These are phyloP conservation scores for Melipona bicolor DNA, from an alignment of 2,888 invertebrate genomes.

Conservation along the genomic window DNA sequence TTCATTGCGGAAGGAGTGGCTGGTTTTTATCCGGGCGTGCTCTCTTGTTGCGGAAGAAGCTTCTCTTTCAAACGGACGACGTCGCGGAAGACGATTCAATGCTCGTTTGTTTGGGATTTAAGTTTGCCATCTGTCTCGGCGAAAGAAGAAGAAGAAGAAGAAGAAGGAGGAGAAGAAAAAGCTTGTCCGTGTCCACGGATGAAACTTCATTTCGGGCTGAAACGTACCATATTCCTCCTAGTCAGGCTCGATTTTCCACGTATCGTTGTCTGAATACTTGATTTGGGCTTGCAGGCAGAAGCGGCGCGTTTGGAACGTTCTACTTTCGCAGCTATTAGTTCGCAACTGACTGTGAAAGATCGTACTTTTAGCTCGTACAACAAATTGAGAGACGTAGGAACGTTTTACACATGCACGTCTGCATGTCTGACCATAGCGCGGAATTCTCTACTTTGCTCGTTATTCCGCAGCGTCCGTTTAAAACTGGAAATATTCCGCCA, in stretches of 20 bases:
- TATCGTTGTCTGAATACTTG: neutral
- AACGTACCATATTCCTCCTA: too few species aligned
- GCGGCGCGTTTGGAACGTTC: too few species aligned
- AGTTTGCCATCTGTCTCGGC: neutral
- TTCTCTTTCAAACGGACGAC: neutral
- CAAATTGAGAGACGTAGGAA: too few species aligned
- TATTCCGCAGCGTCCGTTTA: too few species aligned
- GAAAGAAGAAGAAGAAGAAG: neutral
- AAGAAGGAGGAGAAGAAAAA: neutral
- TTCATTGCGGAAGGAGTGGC: conserved; percentile 6
- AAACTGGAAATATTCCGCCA: too few species aligned
- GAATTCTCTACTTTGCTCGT: too few species aligned
- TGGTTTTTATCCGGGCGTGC: neutral
- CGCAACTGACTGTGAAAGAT: too few species aligned
- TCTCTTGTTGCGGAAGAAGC: neutral
- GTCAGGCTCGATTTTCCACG: neutral
- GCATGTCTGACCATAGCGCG: too few species aligned
- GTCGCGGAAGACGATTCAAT: neutral
- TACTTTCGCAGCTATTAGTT: neutral
- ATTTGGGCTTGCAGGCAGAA: too few species aligned
- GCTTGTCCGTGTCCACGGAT: neutral
- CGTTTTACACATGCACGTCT: too few species aligned
- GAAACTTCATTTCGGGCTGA: neutral
- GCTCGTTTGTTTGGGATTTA: conserved; percentile 11
- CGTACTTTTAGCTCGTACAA: too few species aligned